phyloP scores from a whole-genome alignment of 2,888 invertebrate genomes.

The Epinotia bilunana region DNA sequence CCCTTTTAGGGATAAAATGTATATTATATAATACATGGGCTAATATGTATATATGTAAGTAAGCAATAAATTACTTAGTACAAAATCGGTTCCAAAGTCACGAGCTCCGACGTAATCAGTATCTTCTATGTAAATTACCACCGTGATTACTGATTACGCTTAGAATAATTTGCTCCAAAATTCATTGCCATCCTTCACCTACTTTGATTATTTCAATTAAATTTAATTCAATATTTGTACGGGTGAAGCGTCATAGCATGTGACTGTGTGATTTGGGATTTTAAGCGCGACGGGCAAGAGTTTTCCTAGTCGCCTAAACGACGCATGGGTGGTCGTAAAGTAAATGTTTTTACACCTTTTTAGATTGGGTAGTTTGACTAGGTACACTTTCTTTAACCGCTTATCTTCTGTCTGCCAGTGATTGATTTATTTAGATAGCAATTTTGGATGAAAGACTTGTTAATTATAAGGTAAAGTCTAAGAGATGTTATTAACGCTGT shows the following conservation, averaged over 20 bases:
- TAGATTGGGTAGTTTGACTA: conserved; percentile 48
- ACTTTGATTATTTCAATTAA: conserved; percentile 58
- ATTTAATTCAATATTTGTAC: conserved; percentile 62
- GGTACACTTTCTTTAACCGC: conserved; percentile 40
- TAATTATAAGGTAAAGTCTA: conserved; percentile 8
- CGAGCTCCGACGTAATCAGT: conserved; percentile 16
- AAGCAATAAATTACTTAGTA: not conserved
- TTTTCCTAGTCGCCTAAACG: not conserved
- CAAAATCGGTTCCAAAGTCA: conserved; percentile 5
- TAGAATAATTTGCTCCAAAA: conserved; percentile 36
- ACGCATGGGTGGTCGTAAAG: not conserved
- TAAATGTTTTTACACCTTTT: conserved; percentile 12
- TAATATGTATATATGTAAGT: too few relatives aligned
- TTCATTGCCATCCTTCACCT: conserved; percentile 56
- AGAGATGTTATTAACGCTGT: not conserved
- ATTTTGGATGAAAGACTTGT: conserved; percentile 41
- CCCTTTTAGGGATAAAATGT: too few relatives aligned
- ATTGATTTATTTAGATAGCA: conserved; percentile 74
- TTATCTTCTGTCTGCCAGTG: conserved; percentile 69
- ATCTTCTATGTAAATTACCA: conserved; percentile 27
- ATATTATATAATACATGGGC: too few relatives aligned
- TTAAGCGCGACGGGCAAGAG: conserved; percentile 51
- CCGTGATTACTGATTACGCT: conserved; percentile 24
- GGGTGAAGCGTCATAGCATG: conserved; percentile 67
- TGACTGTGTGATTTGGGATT: conserved; percentile 64